Evolutionary conservation across 1,140 invertebrate species (phyloP).

Genomic region (Plodia interpunctella): DNA sequence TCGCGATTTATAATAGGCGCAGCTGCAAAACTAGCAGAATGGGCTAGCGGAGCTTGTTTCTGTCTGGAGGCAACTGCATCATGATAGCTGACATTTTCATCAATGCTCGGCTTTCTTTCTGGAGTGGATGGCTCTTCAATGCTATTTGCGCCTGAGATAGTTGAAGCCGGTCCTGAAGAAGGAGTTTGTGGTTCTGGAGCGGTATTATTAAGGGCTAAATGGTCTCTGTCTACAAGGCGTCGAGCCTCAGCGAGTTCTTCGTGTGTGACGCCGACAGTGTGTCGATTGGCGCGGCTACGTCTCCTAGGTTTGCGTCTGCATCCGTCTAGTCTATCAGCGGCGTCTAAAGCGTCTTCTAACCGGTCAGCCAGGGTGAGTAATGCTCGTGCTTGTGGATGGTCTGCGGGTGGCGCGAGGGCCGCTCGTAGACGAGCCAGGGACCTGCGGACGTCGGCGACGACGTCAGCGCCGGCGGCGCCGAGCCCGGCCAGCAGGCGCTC

Average conservation of each 20-base stretch:
- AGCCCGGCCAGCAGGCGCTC: constrained; percentile 53
- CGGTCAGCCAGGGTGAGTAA: constrained; percentile 86
- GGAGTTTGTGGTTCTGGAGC: constrained; percentile 11
- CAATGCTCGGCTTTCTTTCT: constrained; percentile 46
- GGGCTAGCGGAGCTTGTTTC: constrained; percentile 43
- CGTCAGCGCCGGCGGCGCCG: constrained; percentile 64
- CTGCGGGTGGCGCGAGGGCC: constrained; percentile 80
- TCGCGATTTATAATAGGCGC: constrained; percentile 40
- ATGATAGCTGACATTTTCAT: constrained; percentile 47
- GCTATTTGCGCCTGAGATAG: constrained; percentile 32
- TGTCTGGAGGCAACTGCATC: constrained; percentile 43
- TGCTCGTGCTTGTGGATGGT: constrained; percentile 78
- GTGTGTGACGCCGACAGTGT: constrained; percentile 88
- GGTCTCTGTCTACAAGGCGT: constrained; percentile 83
- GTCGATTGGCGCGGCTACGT: constrained; percentile 78
- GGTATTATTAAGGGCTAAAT: constrained; percentile 45
- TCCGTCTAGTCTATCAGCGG: constrained; percentile 56
- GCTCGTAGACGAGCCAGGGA: constrained; percentile 85
- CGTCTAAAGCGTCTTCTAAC: constrained; percentile 83
- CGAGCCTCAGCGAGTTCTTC: constrained; percentile 88
- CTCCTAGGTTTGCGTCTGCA: constrained; percentile 49
- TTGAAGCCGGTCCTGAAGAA: constrained; percentile 20
- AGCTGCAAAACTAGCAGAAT: constrained; percentile 48
- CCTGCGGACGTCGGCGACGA: constrained; percentile 87
- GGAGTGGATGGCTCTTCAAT: constrained; percentile 40